These are phyloP conservation scores for Drosophila kohkoa DNA, from an alignment of 1,140 invertebrate genomes.

Conservation along the genomic window DNA sequence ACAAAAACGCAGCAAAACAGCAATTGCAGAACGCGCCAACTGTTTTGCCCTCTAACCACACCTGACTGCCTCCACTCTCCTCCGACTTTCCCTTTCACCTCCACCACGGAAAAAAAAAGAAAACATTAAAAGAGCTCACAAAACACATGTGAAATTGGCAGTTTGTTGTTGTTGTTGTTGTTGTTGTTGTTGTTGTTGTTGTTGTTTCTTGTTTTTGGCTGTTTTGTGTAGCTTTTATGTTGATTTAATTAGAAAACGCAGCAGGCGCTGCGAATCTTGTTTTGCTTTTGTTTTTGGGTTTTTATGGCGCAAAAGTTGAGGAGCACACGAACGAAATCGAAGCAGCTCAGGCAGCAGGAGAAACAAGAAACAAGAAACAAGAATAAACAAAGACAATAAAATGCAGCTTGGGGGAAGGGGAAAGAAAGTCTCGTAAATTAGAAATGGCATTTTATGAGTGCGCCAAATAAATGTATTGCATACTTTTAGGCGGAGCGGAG, in stretches of 20 bases:
- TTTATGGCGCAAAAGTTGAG: slow-evolving; percentile 77
- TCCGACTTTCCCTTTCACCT: neutral
- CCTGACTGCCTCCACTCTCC: neutral
- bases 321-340: slow-evolving; percentile 58
- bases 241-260: slow-evolving; percentile 77
- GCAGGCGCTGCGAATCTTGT: slow-evolving; percentile 30
- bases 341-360: slow-evolving; percentile 16
- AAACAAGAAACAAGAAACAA: slow-evolving; percentile 10
- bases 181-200: neutral
- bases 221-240: slow-evolving; percentile 59
- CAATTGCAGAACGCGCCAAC: slow-evolving; percentile 23
- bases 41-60: slow-evolving; percentile 1
- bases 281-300: slow-evolving; percentile 15
- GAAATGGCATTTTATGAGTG: slow-evolving; percentile 78
- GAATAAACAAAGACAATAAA: slow-evolving; percentile 22
- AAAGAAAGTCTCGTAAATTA: slow-evolving; percentile 66
- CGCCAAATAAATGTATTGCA: slow-evolving; percentile 69
- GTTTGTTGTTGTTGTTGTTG: neutral
- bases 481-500: slow-evolving; percentile 40
- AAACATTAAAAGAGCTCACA: slow-evolving; percentile 43
- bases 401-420: neutral
- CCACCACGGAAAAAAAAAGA: neutral
- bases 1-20: slow-evolving; percentile 17
- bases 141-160: slow-evolving; percentile 38
- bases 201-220: too few species aligned